Conservation (phyloP, 1,140 invertebrate species). For the Dolichoris vasculosae region DNA sequence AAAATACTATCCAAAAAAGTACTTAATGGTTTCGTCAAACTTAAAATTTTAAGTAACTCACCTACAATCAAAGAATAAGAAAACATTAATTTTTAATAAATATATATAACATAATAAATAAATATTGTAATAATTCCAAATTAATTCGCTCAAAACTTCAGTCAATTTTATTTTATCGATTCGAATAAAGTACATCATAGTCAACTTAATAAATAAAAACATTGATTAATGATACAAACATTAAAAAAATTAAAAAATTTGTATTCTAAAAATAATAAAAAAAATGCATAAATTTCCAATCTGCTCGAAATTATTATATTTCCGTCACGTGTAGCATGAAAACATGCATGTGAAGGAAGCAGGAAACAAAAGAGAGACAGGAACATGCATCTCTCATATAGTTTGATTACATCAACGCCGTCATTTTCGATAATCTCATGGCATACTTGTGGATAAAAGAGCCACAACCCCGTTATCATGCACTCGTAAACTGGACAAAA, state of each 20-base stretch:
- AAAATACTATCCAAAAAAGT: neutral
- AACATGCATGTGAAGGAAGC: neutral
- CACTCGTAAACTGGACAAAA: neutral
- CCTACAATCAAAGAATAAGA: neutral
- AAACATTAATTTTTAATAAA: neutral
- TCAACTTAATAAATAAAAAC: no score
- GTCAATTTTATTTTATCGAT: no score
- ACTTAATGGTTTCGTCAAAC: neutral
- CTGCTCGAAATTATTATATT: no score
- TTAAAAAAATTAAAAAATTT: no score
- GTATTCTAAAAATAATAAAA: no score
- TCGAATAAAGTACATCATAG: no score
- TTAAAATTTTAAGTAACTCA: neutral
- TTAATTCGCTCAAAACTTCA: no score
- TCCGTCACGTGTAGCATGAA: no score
- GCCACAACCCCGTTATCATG: neutral
- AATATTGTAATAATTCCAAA: no score
- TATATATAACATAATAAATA: no score
- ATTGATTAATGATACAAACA: no score
- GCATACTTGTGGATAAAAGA: neutral
- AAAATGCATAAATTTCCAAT: no score
- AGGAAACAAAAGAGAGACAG: neutral
- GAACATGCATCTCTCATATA: neutral
- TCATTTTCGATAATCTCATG: conserved; percentile 45
- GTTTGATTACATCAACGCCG: conserved; percentile 39